Percentiles rank a stretch among this genome's conserved stretches.
phyloP scores from a whole-genome alignment of 2,888 invertebrate species.

The Lepidonotus clava region DNA sequence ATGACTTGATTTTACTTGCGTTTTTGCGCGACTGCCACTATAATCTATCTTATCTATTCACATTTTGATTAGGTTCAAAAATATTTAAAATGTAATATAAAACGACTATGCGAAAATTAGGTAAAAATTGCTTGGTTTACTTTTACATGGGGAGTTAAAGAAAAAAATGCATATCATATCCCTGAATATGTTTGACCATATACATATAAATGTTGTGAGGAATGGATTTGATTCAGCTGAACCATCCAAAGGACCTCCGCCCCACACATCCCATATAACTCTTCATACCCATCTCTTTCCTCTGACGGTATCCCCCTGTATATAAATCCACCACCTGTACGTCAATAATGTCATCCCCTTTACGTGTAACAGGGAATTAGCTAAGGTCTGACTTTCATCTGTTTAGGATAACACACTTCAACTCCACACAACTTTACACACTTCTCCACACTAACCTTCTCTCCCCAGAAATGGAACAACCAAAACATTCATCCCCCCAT shows the following conservation, averaged over 20 bases:
- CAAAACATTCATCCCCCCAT: background rate
- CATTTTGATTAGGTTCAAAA: too few species aligned
- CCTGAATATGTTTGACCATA: background rate
- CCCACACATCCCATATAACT: background rate
- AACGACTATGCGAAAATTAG: too few species aligned
- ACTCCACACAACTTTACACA: background rate
- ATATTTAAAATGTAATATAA: too few species aligned
- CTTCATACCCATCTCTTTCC: background rate
- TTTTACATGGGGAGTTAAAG: too few species aligned
- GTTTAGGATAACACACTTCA: background rate
- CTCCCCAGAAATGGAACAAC: background rate
- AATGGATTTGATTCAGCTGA: background rate
- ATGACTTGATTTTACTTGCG: background rate
- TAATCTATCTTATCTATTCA: background rate
- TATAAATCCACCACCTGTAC: background rate
- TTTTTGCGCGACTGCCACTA: background rate
- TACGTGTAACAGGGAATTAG: background rate
- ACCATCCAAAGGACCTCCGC: background rate
- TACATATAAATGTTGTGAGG: background rate
- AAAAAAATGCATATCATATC: too few species aligned
- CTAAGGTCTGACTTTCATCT: background rate
- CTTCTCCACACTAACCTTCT: background rate
- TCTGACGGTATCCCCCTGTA: background rate
- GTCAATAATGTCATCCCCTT: background rate
- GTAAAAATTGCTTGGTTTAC: too few species aligned